Conservation (phyloP, 2,888 invertebrate species). For the Acleris sparsana region DNA sequence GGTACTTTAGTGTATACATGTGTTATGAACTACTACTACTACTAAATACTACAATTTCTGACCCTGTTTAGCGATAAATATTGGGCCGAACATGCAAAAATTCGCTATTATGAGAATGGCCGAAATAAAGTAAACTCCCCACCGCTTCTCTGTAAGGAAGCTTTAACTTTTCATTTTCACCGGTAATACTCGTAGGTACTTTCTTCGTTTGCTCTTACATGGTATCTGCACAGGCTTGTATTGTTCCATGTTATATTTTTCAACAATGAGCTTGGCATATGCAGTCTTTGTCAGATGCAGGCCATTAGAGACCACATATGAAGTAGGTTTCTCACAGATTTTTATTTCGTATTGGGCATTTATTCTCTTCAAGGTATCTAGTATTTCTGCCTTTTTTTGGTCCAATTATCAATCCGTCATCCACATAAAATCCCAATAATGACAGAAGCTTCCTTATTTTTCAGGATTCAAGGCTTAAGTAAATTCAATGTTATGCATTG, state of each 20-base stretch:
- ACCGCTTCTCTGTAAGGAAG: slow-evolving; percentile 4
- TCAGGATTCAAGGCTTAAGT: not conserved
- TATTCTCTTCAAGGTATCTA: not conserved
- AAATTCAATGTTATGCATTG: not conserved
- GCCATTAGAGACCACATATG: not conserved
- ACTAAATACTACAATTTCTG: no score
- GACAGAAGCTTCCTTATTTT: not conserved
- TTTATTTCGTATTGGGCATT: not conserved
- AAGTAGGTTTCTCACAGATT: not conserved
- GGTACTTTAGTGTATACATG: no score
- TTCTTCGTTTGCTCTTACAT: not conserved
- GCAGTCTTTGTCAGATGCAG: not conserved
- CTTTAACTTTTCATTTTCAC: not conserved
- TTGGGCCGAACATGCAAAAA: no score
- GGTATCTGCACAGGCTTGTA: not conserved
- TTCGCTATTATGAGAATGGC: no score
- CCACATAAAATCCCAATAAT: not conserved
- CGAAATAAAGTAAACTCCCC: not conserved
- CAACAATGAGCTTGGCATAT: not conserved
- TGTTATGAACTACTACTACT: no score
- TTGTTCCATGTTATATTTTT: not conserved
- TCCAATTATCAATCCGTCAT: not conserved
- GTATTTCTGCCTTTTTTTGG: not conserved
- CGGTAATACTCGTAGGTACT: no score
- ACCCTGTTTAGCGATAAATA: no score